phyloP scores from a whole-genome alignment of 1,140 invertebrate species.

The honey bee (Apis mellifera) region Amel_HAv3.1 CM009932.2:8599501-8600000 shows the following conservation, averaged over 20 bases:
- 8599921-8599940: background rate
- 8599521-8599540: background rate
- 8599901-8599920: conserved; percentile 20
- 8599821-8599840: background rate
- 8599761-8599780: conserved; percentile 45
- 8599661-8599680: background rate
- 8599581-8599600: background rate
- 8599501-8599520: background rate
- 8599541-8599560: background rate
- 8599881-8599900: conserved; percentile 49
- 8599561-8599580: background rate
- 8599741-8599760: background rate
- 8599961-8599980: conserved; percentile 76
- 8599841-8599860: conserved; percentile 71
- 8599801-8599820: conserved; percentile 34
- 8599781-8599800: conserved; percentile 34
- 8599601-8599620: background rate
- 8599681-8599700: background rate
- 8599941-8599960: conserved; percentile 47
- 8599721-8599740: background rate
- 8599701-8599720: conserved; percentile 20
- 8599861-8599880: conserved; percentile 42
- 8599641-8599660: background rate
- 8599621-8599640: background rate
- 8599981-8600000: conserved; percentile 73